Conservation (phyloP, 1,140 invertebrate genomes). For the Drosophila rhopaloa region DNA sequence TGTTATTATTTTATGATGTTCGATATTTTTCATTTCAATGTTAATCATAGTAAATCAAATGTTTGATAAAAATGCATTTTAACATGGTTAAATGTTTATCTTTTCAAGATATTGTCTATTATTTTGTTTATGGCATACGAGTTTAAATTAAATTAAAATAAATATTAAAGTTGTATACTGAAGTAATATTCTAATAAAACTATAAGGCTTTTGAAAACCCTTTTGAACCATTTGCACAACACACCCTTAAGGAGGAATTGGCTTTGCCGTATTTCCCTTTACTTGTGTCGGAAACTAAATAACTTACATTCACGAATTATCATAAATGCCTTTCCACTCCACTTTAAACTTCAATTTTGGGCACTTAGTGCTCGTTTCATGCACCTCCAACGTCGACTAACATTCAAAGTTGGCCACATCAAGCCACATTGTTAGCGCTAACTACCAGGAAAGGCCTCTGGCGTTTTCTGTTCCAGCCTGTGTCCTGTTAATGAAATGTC, state of each 20-base stretch:
- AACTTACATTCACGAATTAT: constrained; percentile 26
- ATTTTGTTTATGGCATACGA: too few relatives aligned
- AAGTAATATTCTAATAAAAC: too few relatives aligned
- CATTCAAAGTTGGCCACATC: constrained; percentile 44
- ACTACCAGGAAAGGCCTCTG: constrained; percentile 50
- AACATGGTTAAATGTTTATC: too few relatives aligned
- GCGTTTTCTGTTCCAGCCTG: constrained; percentile 53
- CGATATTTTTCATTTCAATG: background rate
- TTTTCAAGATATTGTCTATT: too few relatives aligned
- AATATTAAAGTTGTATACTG: too few relatives aligned
- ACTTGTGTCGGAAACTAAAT: background rate
- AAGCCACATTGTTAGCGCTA: constrained; percentile 66
- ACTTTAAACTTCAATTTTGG: constrained; percentile 9
- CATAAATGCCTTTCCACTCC: constrained; percentile 3
- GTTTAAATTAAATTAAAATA: too few relatives aligned
- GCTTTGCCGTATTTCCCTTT: constrained; percentile 1
- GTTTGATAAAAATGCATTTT: too few relatives aligned
- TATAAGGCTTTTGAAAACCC: background rate
- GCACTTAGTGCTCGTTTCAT: constrained; percentile 16
- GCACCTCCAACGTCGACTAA: constrained; percentile 11
- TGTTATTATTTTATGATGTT: too few relatives aligned
- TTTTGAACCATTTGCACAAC: background rate
- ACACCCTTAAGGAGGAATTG: background rate
- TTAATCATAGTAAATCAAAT: too few relatives aligned
- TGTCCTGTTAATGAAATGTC: constrained; percentile 73